Base-by-base conservation (phyloP, 1,140 invertebrate genomes). In the Meloidogyne hapla region DNA sequence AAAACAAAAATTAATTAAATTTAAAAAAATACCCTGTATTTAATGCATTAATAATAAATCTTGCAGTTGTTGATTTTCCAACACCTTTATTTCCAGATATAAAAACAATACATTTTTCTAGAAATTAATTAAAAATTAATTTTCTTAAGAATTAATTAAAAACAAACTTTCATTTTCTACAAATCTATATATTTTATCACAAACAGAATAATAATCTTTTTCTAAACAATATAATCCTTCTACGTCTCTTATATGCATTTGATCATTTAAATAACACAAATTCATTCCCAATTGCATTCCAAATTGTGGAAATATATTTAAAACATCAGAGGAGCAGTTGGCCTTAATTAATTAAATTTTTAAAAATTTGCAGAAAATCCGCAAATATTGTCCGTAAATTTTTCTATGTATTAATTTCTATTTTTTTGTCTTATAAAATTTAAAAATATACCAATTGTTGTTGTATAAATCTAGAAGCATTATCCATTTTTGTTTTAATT, bases 61-160 rank as follows among this genome's bases (percentile, higher is more conserved):
- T 78, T 33, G 48, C 40, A 8, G 66, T 40, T 33, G 77, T 81
- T 21, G 77, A 78, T 26, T 78, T 78, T 13, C 77, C 77, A 45
- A 79, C 76, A 13, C 77, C 77, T 71, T 78, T 78, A 71, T 80
- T 78, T 33, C 77, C 77, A 25, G 62, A 15, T 40, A 80, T 71
- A 25, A 68, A 56, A 66, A 64, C 25, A n/a, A 68, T 40, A 21
- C 75, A 67, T 21, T 25, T 45, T 23, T 62, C 75, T 76, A 69
- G 28, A 70, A 72, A 18, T n/a, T n/a, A 45, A 28, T 25, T 15
- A 28, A 25, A 23, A 40, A 45, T 33, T 69, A 48, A 69, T 69
- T 40, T 15, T 23, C 6, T 9, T 5, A 40, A 10, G 38, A 69
- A 69, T 18, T 13, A 69, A 9, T 26, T 56, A 42, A 69, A 18